These are phyloP conservation scores for Drepana falcataria DNA, from an alignment of 2,888 invertebrate genomes.

Conservation along the genomic window DNA sequence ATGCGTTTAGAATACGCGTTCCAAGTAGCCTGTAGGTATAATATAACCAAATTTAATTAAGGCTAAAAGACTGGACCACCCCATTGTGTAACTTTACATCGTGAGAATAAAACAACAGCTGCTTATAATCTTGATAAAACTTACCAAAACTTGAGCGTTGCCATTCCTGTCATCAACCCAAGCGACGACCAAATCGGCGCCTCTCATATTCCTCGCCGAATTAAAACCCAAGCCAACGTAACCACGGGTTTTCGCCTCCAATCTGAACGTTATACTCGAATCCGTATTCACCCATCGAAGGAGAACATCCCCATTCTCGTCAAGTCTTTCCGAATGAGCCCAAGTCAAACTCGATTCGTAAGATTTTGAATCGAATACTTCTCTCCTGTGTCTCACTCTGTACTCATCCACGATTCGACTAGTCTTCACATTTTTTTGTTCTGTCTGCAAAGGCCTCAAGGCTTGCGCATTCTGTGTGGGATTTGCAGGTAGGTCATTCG, in stretches of 20 bases:
- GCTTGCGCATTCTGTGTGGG: conserved; percentile 50
- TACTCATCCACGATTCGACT: conserved; percentile 63
- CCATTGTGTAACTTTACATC: conserved; percentile 12
- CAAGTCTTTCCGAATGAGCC: conserved; percentile 78
- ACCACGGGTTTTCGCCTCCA: conserved; percentile 90
- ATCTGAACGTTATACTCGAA: conserved; percentile 88
- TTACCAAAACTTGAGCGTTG: conserved; percentile 88
- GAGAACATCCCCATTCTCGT: conserved; percentile 74
- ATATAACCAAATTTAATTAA: conserved; percentile 6
- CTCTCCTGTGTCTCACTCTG: conserved; percentile 51
- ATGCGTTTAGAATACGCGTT: too few relatives aligned
- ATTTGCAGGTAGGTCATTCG: conserved; percentile 54
- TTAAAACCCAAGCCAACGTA: conserved; percentile 94
- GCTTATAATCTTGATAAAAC: conserved; percentile 49
- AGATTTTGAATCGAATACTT: conserved; percentile 66
- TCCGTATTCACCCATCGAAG: conserved; percentile 87
- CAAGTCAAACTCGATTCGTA: conserved; percentile 72
- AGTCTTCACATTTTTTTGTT: conserved; percentile 56
- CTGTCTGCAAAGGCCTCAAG: conserved; percentile 44
- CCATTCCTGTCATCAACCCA: conserved; percentile 88
- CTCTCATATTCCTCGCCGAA: conserved; percentile 86
- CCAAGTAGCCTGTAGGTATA: too few relatives aligned
- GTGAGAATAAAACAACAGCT: conserved; percentile 37
- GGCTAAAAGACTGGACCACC: conserved; percentile 18
- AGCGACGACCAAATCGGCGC: conserved; percentile 92